These are phyloP conservation scores for Agrilus biguttatus DNA, from an alignment of 2,888 invertebrate genomes.

Conservation along the genomic window DNA sequence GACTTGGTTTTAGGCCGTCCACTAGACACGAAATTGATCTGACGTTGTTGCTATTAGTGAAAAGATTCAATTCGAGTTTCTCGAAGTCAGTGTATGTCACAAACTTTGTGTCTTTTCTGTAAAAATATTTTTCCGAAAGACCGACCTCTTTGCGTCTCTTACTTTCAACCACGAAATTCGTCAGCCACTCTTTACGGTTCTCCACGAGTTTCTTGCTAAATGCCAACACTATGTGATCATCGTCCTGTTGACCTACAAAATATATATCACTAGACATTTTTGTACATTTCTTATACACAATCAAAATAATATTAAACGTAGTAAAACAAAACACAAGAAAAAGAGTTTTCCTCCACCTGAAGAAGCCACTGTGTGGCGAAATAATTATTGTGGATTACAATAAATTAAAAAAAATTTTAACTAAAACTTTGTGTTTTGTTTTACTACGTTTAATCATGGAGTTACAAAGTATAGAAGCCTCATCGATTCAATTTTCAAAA, in stretches of 20 bases:
- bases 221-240: slow-evolving; percentile 86
- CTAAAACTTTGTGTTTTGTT: no score
- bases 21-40: slow-evolving; percentile 61
- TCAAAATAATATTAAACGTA: no score
- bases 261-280: no score
- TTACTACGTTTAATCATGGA: no score
- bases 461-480: no score
- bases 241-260: slow-evolving; percentile 54
- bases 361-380: no score
- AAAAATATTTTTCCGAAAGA: slow-evolving; percentile 77
- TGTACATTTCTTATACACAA: no score
- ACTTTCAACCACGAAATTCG: slow-evolving; percentile 87
- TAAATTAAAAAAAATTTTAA: no score
- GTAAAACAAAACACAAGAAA: no score
- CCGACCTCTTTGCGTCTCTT: slow-evolving; percentile 73
- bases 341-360: no score
- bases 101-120: slow-evolving; percentile 72
- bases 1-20: slow-evolving; percentile 95
- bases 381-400: no score
- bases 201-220: slow-evolving; percentile 93
- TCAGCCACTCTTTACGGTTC: slow-evolving; percentile 94
- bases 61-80: slow-evolving; percentile 88
- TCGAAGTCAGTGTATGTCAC: slow-evolving; percentile 80
- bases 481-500: no score
- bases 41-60: slow-evolving; percentile 90